A percentile compares a stretch with the other conserved stretches of the same genome.
Conservation (phyloP, 2,797 vertebrate species). For the Tinamus major region DNA sequence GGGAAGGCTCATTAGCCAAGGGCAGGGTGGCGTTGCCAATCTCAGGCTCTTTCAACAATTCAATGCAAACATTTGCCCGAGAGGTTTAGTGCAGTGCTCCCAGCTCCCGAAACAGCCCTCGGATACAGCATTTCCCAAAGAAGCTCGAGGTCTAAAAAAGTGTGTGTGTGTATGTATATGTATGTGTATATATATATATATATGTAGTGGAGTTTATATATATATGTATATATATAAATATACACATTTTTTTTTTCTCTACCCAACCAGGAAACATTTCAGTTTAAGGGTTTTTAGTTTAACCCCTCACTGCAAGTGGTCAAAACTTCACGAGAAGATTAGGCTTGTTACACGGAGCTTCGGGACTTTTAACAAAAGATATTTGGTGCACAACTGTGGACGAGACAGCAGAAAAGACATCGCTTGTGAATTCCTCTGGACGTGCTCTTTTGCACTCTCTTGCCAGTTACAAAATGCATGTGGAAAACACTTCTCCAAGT, state of each 20-base stretch:
- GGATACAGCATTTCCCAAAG: not conserved
- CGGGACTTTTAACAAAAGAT: not conserved
- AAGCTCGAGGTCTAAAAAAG: not conserved
- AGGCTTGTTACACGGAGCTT: not conserved
- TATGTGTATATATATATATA: not conserved
- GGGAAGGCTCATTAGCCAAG: conserved; percentile 56
- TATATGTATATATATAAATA: not conserved
- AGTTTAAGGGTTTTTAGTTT: not conserved
- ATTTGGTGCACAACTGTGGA: not conserved
- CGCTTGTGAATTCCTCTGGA: not conserved
- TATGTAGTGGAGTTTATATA: not conserved
- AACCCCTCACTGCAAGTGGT: not conserved
- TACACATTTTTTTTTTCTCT: not conserved
- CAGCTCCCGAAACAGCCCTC: not conserved
- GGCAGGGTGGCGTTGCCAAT: conserved; percentile 60
- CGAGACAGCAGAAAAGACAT: not conserved
- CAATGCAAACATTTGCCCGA: conserved; percentile 61
- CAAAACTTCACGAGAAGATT: not conserved
- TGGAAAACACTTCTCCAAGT: not conserved
- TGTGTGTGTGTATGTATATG: not conserved
- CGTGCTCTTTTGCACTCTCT: not conserved
- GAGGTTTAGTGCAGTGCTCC: conserved; percentile 32
- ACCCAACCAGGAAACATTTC: not conserved
- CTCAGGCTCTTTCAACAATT: conserved; percentile 53
- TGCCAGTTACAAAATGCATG: not conserved